phyloP scores from a whole-genome alignment of 2,113 vertebrate genomes.

The Hydrolagus affinis region DNA sequence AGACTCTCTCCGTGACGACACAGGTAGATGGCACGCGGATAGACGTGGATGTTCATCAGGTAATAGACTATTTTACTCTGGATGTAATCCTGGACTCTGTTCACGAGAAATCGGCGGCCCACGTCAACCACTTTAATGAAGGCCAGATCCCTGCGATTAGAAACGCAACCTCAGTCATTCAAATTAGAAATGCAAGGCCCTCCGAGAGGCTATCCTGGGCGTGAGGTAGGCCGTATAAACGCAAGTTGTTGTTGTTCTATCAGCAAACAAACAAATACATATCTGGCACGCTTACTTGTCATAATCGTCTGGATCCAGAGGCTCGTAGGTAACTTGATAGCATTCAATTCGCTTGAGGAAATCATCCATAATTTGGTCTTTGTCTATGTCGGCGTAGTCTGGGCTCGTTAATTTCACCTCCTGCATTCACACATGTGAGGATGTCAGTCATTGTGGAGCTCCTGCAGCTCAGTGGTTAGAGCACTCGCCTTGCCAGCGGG shows the following conservation, averaged over 20 bases:
- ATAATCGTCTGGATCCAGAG: conserved; percentile 76
- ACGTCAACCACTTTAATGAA: conserved; percentile 97
- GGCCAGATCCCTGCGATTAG: conserved; percentile 69
- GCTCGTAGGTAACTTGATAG: conserved; percentile 92
- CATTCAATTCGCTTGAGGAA: conserved; percentile 95
- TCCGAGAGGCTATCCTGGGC: no score
- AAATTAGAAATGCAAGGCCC: not conserved
- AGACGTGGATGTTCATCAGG: conserved; percentile 95
- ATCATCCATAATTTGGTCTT: conserved; percentile 92
- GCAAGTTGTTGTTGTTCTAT: no score
- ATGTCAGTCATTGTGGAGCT: not conserved
- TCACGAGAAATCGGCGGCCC: conserved; percentile 86
- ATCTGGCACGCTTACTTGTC: conserved; percentile 72
- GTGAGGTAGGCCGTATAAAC: not conserved
- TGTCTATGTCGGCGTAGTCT: conserved; percentile 82
- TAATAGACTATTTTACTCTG: conserved; percentile 98
- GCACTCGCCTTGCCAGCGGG: no score
- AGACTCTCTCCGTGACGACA: conserved; percentile 90
- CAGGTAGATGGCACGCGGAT: conserved; percentile 91
- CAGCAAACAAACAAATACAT: no score
- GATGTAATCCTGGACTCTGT: conserved; percentile 93
- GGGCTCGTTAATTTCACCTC: conserved; percentile 97
- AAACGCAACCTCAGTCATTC: conserved; percentile 6
- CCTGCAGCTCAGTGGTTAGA: no score
- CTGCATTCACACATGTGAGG: conserved; percentile 46